A percentile compares a stretch with the other conserved stretches of the same genome.
phyloP scores from a whole-genome alignment of 2,888 invertebrate species.

The Lypha dubia region DNA sequence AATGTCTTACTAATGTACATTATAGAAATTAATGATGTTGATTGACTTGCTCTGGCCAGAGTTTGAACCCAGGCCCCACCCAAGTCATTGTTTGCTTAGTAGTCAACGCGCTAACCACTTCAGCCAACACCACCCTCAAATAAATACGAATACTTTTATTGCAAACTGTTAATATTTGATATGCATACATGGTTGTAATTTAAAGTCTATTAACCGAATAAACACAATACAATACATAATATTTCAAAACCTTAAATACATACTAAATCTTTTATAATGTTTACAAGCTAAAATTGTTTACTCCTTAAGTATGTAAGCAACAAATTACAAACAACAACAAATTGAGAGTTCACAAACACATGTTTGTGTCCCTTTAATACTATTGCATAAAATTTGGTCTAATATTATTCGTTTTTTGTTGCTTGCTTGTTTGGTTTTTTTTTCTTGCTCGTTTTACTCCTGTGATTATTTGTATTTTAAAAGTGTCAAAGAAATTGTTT shows the following conservation, averaged over 20 bases:
- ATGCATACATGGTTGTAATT: conserved; percentile 47
- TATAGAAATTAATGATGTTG: no score
- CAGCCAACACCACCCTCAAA: no score
- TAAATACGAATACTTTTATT: neutral
- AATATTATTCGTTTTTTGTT: conserved; percentile 54
- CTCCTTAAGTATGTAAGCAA: conserved; percentile 56
- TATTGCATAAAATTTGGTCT: conserved; percentile 34
- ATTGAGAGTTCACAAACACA: conserved; percentile 12
- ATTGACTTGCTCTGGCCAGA: no score
- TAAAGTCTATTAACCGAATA: conserved; percentile 67
- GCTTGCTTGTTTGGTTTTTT: conserved; percentile 13
- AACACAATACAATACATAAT: conserved; percentile 61
- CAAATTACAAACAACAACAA: conserved; percentile 42
- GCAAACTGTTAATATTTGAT: conserved; percentile 14
- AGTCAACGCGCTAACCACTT: no score
- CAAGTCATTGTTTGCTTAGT: no score
- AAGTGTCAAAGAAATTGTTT: conserved; percentile 58
- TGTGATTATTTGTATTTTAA: conserved; percentile 47
- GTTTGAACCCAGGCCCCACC: no score
- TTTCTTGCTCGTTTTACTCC: conserved; percentile 7
- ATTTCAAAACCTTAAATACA: conserved; percentile 71
- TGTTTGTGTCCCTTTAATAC: neutral
- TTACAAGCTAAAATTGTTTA: conserved; percentile 72
- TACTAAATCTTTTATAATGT: conserved; percentile 71
- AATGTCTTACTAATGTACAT: no score